These are phyloP conservation scores for Styela plicata DNA, from an alignment of 23 tunicate genomes.

Conservation along the genomic window DNA sequence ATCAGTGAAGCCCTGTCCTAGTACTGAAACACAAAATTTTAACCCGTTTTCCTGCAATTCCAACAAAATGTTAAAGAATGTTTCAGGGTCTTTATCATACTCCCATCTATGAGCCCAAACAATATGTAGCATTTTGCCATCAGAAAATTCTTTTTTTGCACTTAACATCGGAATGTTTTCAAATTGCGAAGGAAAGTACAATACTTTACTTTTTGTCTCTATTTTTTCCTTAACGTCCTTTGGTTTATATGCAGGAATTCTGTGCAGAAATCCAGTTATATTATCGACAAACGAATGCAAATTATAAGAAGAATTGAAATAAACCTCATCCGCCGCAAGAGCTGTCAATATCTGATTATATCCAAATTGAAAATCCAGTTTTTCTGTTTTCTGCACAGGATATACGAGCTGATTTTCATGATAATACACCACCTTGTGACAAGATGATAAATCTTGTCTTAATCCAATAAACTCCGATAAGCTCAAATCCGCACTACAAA, in stretches of 20 bases:
- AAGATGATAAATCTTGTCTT: conserved; percentile 24
- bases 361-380: conserved; percentile 84
- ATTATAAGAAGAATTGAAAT: conserved; percentile 74
- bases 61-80: conserved; percentile 58
- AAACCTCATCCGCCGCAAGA: conserved; percentile 68
- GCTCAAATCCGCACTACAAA: conserved; percentile 72
- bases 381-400: conserved; percentile 67
- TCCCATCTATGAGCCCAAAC: conserved; percentile 99
- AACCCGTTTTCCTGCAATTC: conserved; percentile 49
- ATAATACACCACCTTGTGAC: conserved; percentile 81
- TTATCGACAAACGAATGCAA: conserved; percentile 68
- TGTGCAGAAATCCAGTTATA: conserved; percentile 49
- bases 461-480: conserved; percentile 71
- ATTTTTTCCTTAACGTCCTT: conserved; percentile 23
- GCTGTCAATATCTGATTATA: conserved; percentile 87
- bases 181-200: conserved; percentile 63
- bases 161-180: not conserved
- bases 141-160: not conserved
- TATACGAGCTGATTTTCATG: conserved; percentile 97
- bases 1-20: conserved; percentile 69
- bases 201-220: conserved; percentile 49
- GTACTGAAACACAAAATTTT: conserved; percentile 59
- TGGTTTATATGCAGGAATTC: conserved; percentile 64
- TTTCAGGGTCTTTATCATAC: conserved; percentile 86
- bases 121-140: conserved; percentile 35